Conservation (phyloP, 2,888 invertebrate species). For the Dryobotodes eremita region DNA sequence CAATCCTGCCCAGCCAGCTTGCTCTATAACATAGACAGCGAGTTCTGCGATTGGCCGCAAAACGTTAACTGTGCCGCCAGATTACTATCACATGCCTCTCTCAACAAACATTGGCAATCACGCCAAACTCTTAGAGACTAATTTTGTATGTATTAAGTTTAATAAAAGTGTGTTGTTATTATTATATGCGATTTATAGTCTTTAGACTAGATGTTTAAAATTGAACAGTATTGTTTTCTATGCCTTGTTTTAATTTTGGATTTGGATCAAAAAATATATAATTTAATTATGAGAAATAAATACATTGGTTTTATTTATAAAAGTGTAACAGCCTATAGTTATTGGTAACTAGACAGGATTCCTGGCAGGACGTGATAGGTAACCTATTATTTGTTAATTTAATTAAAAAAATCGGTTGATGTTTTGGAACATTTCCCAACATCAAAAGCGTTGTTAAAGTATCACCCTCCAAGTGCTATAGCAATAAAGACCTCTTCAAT, state of each 20-base stretch:
- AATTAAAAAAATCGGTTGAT: no score
- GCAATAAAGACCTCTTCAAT: neutral
- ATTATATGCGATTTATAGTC: slow-evolving; percentile 39
- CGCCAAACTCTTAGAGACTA: slow-evolving; percentile 52
- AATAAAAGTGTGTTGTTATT: slow-evolving; percentile 31
- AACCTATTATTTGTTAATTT: neutral
- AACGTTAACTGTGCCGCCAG: slow-evolving; percentile 65
- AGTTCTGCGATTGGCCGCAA: slow-evolving; percentile 68
- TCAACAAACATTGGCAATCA: slow-evolving; percentile 62
- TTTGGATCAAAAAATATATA: slow-evolving; percentile 43
- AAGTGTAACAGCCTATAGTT: neutral
- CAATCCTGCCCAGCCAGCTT: slow-evolving; percentile 59
- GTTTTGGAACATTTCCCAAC: neutral
- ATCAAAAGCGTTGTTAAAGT: neutral
- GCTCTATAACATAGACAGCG: slow-evolving; percentile 64
- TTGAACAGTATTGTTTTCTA: slow-evolving; percentile 46
- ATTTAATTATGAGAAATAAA: slow-evolving; percentile 27
- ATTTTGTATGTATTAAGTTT: slow-evolving; percentile 34
- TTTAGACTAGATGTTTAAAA: slow-evolving; percentile 48
- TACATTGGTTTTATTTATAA: slow-evolving; percentile 33
- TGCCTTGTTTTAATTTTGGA: slow-evolving; percentile 43
- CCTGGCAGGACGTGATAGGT: neutral
- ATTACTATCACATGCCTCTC: slow-evolving; percentile 40
- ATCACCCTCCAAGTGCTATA: neutral
- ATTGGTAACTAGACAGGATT: neutral